phyloP scores from a whole-genome alignment of 2,113 vertebrate genomes.

The Sinocyclocheilus anshuiensis region DNA sequence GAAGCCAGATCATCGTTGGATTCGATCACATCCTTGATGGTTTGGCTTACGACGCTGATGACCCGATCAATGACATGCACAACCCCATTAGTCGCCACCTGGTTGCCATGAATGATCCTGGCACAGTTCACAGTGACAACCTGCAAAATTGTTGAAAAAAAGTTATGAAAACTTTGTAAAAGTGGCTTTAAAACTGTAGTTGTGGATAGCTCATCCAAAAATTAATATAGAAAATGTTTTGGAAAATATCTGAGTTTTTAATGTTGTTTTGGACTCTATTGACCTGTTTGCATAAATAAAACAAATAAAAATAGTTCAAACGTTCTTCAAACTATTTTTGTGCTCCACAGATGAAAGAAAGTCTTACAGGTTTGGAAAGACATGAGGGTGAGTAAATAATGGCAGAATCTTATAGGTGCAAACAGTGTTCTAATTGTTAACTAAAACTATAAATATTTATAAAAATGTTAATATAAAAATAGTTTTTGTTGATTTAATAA shows the following conservation, averaged over 20 bases:
- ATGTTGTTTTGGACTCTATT: not conserved
- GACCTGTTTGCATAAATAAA: not conserved
- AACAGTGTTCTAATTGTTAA: not conserved
- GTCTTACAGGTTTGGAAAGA: not conserved
- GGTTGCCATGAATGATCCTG: constrained; percentile 90
- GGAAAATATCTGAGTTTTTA: no score
- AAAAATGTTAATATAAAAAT: no score
- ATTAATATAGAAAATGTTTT: no score
- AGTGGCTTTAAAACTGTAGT: not conserved
- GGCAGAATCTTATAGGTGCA: not conserved
- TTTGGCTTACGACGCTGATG: constrained; percentile 80
- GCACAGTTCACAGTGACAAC: constrained; percentile 97
- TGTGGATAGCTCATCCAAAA: not conserved
- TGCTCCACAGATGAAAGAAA: not conserved
- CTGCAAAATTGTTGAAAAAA: constrained; percentile 66
- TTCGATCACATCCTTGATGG: constrained; percentile 86
- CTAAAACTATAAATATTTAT: no score
- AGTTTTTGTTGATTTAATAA: not conserved
- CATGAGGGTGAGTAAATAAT: not conserved
- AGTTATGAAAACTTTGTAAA: no score
- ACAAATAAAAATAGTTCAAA: not conserved
- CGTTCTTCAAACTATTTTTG: not conserved
- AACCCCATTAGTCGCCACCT: constrained; percentile 94
- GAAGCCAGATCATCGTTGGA: constrained; percentile 80
- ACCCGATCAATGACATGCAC: constrained; percentile 94